Evolutionary conservation across 2,113 vertebrate species (phyloP).

Genomic region (Salvelinus fontinalis): DNA sequence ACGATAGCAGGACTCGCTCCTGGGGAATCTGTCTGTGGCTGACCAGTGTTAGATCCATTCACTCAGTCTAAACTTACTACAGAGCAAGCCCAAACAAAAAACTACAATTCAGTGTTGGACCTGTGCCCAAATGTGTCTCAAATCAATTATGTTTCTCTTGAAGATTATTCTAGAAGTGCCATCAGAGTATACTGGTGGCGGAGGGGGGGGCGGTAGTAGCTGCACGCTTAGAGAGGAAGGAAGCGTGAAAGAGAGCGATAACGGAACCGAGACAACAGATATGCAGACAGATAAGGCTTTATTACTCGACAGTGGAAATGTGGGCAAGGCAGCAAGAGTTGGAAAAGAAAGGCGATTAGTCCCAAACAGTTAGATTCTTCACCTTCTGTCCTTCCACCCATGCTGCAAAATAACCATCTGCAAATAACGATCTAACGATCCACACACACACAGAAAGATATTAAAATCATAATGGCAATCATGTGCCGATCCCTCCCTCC

Average conservation of each 20-base stretch:
- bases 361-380: slow-evolving; percentile 32
- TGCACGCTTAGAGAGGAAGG: slow-evolving; percentile 40
- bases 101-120: not conserved
- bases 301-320: slow-evolving; percentile 32
- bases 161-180: not conserved
- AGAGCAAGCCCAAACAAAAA: not conserved
- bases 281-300: slow-evolving; percentile 40
- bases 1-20: slow-evolving; percentile 25
- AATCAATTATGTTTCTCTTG: slow-evolving; percentile 6
- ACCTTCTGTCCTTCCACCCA: slow-evolving; percentile 45
- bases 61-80: not conserved
- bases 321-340: slow-evolving; percentile 22
- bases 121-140: not conserved
- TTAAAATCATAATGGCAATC: slow-evolving; percentile 65
- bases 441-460: slow-evolving; percentile 54
- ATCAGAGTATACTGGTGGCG: not conserved
- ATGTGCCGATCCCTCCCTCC: slow-evolving; percentile 44
- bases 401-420: slow-evolving; percentile 53
- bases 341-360: slow-evolving; percentile 19
- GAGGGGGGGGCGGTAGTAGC: not conserved
- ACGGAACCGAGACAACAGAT: slow-evolving; percentile 27
- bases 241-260: slow-evolving; percentile 41
- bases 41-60: not conserved
- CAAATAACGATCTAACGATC: slow-evolving; percentile 50
- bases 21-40: slow-evolving; percentile 37